Base-by-base conservation (phyloP, 2,113 vertebrate genomes). In the Acanthochromis polyacanthus region DNA sequence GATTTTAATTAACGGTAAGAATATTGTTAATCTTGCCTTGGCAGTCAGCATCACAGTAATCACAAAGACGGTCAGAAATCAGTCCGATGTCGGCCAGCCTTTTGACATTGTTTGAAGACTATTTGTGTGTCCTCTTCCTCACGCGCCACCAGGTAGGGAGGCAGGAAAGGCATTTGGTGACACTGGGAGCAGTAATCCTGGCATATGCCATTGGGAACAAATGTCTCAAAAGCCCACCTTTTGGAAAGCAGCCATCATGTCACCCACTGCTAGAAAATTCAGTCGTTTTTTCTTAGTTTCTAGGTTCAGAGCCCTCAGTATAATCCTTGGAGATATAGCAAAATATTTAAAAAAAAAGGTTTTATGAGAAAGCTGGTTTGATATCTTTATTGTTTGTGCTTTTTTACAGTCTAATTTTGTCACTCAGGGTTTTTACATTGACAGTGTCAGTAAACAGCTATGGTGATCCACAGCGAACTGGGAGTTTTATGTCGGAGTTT, bases 1-100 rank as follows among this genome's bases (percentile, higher is more conserved):
- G 73, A 90, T 91, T 94, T 93, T 93, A 92, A 94, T 95, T 93
- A 94, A 93, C 80, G 80, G 70, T 86, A 86, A 84, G 84, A 90
- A 89, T 83, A 82, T 83, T 87, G 85, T 75, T 88, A 85, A 88
- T 87, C 83, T 80, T 32, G 61, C 56, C 50, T 79, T 83, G 80
- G 72, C 81, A 79, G 78, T 81, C 80, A 53, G 25, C 65, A 61
- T 78, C 69, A 28, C 61, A 66, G 58, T 60, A 40, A 88, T 76
- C 51, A 69, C 70, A 76, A 56, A 58, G 48, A 67, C 75, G 75
- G 70, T 81, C 71, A 82, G 73, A 83, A 83, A 86, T 90, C 68
- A 86, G 59, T 67, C 69, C 36, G 68, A 78, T 81, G 64, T 80
- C 63, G 65, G 25, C 5, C 68, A 12, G 66, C 45, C 50, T 81